phyloP scores from a whole-genome alignment of 2,113 vertebrate species.

The Proteles cristata region DNA sequence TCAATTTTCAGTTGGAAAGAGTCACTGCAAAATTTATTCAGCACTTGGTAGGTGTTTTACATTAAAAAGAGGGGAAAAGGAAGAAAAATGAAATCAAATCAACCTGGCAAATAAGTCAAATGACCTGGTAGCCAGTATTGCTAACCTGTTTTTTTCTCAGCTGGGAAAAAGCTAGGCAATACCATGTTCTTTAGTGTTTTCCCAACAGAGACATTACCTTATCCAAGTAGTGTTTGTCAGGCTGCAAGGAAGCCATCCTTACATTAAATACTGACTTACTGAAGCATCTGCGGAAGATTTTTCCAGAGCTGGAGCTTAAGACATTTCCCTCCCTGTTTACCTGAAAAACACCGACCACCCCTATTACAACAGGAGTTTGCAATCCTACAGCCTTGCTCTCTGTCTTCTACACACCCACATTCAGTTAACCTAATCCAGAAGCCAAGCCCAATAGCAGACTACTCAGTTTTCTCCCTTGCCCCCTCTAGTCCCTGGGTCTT shows the following conservation, averaged over 20 bases:
- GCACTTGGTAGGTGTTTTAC: neutral
- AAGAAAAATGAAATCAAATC: neutral
- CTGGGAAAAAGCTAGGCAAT: neutral
- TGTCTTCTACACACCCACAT: neutral
- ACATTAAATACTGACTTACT: constrained; percentile 1
- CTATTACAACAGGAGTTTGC: neutral
- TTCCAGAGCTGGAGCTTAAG: neutral
- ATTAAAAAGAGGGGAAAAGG: neutral
- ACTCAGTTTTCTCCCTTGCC: neutral
- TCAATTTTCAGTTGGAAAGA: constrained; percentile 1
- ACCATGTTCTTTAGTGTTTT: neutral
- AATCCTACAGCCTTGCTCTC: neutral
- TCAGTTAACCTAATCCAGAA: neutral
- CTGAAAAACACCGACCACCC: neutral
- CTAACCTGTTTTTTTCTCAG: neutral
- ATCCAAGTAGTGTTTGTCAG: neutral
- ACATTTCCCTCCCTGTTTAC: neutral
- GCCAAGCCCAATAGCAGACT: neutral
- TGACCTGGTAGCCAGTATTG: neutral
- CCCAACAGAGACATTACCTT: neutral
- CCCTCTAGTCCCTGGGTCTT: neutral
- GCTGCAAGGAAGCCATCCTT: neutral
- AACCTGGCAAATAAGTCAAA: neutral
- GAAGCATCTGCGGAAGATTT: neutral
- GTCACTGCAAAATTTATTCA: neutral